Evolutionary conservation across 2,797 vertebrate species (phyloP).

Genomic region (Chrosomus eos): DNA sequence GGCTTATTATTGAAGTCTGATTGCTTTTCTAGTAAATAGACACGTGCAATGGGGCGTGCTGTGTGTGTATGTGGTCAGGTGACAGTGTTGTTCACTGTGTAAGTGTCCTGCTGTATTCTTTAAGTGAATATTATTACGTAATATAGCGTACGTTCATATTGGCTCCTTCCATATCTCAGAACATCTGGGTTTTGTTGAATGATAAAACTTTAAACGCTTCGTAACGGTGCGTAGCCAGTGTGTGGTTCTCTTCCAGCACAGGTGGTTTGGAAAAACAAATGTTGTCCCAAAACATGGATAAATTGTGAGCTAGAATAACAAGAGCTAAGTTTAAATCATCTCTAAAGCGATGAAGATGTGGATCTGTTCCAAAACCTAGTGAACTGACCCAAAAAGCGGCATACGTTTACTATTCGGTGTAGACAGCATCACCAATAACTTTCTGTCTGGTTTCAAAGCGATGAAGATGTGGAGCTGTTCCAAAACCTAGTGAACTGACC

Average conservation of each 20-base stretch:
- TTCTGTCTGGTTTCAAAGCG: neutral
- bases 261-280: slow-evolving; percentile 9
- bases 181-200: slow-evolving; percentile 66
- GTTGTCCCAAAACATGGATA: no score
- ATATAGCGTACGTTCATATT: slow-evolving; percentile 75
- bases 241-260: slow-evolving; percentile 6
- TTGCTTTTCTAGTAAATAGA: slow-evolving; percentile 88
- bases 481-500: slow-evolving; percentile 16
- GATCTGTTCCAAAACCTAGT: slow-evolving; percentile 28
- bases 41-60: slow-evolving; percentile 82
- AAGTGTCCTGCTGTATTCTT: slow-evolving; percentile 85
- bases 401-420: neutral
- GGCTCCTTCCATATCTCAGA: slow-evolving; percentile 75
- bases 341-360: neutral
- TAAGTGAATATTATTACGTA: slow-evolving; percentile 81
- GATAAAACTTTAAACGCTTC: slow-evolving; percentile 25
- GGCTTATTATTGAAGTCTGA: slow-evolving; percentile 95
- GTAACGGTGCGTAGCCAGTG: neutral
- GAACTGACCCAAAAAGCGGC: neutral
- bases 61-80: slow-evolving; percentile 88
- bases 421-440: no score
- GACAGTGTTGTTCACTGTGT: slow-evolving; percentile 84
- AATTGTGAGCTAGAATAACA: no score
- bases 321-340: neutral
- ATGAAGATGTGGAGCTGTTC: no score